Base-by-base conservation (phyloP, 1,140 invertebrate genomes). In the Drosophila bifasciata region DNA sequence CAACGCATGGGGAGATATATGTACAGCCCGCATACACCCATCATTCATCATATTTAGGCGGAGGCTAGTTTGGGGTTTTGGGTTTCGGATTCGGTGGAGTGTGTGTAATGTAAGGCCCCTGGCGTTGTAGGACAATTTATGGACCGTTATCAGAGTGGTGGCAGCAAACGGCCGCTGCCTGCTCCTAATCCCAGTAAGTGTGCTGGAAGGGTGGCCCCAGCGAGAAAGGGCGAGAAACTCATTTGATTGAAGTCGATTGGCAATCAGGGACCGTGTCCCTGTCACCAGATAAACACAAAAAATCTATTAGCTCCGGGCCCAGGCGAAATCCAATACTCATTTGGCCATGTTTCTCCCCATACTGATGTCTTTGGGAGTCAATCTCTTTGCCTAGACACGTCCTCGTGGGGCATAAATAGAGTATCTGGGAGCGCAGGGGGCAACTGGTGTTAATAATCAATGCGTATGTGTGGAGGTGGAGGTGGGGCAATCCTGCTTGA, bases 211-310 rank as follows among this genome's bases (percentile, higher is more conserved):
- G 28, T 9, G 8, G 2, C 8, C 28, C 8, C 11, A 36, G 32
- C 32, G 11, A 13, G 11, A 13, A 67, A 68, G 39, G 62, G 25
- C 21, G 11, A 55, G 59, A 66, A 84, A 55, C 71, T 55, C 59
- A 79, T 85, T 84, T 80, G 83, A 81, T 60, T 86, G 81, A 28
- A 81, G 61, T 64, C 85, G 81, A 86, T 85, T 86, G 81, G 32
- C 81, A 86, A 86, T 86, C 81, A 78, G 80, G 45, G 66, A 53
- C 25, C 28, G 11, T 4, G 40, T 28, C 40, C 36, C 52, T 75
- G 61, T 59, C 56, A 63, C 53, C 51, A 48, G 68, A 79, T 79
- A 74, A 79, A 74, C 69, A 79, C 55, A 81, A 81, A 81, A 88
- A 86, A 86, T 85, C 77, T 85, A 85, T 88, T 85, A 85, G 61